Conservation (phyloP, 2,797 vertebrate genomes). For the Urophycis tenuis region DNA sequence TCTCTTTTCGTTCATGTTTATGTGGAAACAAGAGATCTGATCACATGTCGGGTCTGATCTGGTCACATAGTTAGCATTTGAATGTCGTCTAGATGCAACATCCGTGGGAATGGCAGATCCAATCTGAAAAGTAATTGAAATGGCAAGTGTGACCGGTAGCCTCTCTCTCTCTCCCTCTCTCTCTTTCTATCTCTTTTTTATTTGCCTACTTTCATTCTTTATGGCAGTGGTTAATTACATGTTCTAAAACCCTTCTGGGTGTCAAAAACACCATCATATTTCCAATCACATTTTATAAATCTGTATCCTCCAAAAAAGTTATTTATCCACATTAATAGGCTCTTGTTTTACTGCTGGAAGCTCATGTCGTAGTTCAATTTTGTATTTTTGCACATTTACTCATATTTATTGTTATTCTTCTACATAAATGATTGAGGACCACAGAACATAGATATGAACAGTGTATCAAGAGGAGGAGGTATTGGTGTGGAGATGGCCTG, state of each 20-base stretch:
- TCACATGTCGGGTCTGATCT: background rate
- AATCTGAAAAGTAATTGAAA: background rate
- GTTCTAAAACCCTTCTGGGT: constrained; percentile 56
- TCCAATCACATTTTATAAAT: background rate
- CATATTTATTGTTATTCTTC: constrained; percentile 73
- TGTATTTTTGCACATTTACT: constrained; percentile 97
- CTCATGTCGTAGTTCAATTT: constrained; percentile 72
- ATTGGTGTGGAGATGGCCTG: background rate
- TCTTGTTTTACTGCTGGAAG: background rate
- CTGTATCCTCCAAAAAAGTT: background rate
- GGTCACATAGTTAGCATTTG: no score
- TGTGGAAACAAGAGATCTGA: background rate
- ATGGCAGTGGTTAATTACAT: constrained; percentile 77
- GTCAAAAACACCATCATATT: background rate
- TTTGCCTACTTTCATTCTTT: constrained; percentile 14
- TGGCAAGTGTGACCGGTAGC: constrained; percentile 32
- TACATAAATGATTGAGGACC: constrained; percentile 60
- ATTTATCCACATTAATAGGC: background rate
- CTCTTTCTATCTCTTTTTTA: constrained; percentile 13
- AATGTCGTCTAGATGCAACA: no score
- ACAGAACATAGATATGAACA: background rate
- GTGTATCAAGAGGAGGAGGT: background rate
- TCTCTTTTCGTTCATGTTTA: background rate
- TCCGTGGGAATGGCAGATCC: no score
- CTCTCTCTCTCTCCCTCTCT: background rate